Base-by-base conservation (phyloP, 2,113 vertebrate species). In the Hymenochirus boettgeri region DNA sequence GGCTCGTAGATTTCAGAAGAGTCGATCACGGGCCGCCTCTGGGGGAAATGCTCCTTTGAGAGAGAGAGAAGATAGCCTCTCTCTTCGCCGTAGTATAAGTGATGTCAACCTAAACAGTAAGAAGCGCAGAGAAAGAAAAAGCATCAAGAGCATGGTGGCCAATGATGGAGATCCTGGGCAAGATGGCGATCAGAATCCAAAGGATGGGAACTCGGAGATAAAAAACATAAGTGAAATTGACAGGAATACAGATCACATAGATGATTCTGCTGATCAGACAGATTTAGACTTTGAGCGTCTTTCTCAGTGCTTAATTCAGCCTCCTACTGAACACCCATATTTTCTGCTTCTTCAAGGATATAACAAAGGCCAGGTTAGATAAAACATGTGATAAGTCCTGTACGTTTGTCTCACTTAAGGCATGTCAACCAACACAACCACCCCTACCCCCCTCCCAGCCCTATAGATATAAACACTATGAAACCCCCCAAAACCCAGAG, bases 331-430 rank as follows among this genome's bases (percentile, higher is more conserved):
- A 63, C 83, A 83, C 25, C 93, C 93, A 33, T 96, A 95, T 71
- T 94, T 95, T 72, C 83, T 95, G 67, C 82, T 95, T 74, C 85
- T 95, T 59, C 90, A 95, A 78, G 91, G 93, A 50, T 95, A 91
- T 48, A 90, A 90, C 66, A 90, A 93, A 70, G 87, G 77, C 13
- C 76, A 85, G 84, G 85, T 81, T 45, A 60, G 70, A 42, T 7
- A 15, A n/a, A 17, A 42, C 4, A 33, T n/a, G n/a, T n/a, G n/a
- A n/a, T n/a, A n/a, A n/a, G n/a, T n/a, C n/a, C n/a, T n/a, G n/a
- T n/a, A n/a, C n/a, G n/a, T n/a, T n/a, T n/a, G n/a, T n/a, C n/a
- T n/a, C n/a, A n/a, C n/a, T n/a, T n/a, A n/a, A n/a, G n/a, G n/a
- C n/a, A n/a, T n/a, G n/a, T n/a, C n/a, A n/a, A n/a, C n/a, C n/a